These are phyloP conservation scores for Botia almorhae DNA, from an alignment of 2,797 vertebrate genomes.

Conservation along the genomic window DNA sequence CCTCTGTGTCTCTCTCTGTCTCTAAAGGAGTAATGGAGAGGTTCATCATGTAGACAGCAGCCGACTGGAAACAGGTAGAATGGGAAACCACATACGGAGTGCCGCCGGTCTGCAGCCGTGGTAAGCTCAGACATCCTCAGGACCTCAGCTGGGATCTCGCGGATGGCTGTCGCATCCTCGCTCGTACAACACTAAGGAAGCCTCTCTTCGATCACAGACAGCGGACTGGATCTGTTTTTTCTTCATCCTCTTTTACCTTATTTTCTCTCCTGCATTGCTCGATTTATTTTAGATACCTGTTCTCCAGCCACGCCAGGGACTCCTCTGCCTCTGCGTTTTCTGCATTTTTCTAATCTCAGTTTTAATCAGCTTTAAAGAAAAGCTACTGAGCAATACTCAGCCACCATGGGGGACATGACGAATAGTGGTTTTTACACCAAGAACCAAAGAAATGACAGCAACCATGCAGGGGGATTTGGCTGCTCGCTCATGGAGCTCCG, in stretches of 20 bases:
- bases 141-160: slow-evolving; percentile 64
- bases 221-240: slow-evolving; percentile 42
- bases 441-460: slow-evolving; percentile 96
- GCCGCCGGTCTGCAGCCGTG: slow-evolving; percentile 91
- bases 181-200: slow-evolving; percentile 30
- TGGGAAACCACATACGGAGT: slow-evolving; percentile 91
- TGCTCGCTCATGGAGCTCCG: slow-evolving; percentile 94
- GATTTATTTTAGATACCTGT: slow-evolving; percentile 33
- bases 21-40: slow-evolving; percentile 86
- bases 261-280: slow-evolving; percentile 58
- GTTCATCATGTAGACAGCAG: slow-evolving; percentile 93
- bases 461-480: slow-evolving; percentile 90
- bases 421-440: slow-evolving; percentile 99
- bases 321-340: slow-evolving; percentile 47
- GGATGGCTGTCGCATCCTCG: slow-evolving; percentile 47
- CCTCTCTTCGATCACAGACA: slow-evolving; percentile 32
- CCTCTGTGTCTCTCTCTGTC: slow-evolving; percentile 62
- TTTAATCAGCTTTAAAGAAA: slow-evolving; percentile 43
- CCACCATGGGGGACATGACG: slow-evolving; percentile 97
- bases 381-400: slow-evolving; percentile 68
- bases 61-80: slow-evolving; percentile 79
- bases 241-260: slow-evolving; percentile 52
- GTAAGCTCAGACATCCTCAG: slow-evolving; percentile 76
- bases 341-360: slow-evolving; percentile 34
- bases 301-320: slow-evolving; percentile 55